Conservation (phyloP, 2,888 invertebrate genomes). For the Tanaodytes sp. region DNA sequence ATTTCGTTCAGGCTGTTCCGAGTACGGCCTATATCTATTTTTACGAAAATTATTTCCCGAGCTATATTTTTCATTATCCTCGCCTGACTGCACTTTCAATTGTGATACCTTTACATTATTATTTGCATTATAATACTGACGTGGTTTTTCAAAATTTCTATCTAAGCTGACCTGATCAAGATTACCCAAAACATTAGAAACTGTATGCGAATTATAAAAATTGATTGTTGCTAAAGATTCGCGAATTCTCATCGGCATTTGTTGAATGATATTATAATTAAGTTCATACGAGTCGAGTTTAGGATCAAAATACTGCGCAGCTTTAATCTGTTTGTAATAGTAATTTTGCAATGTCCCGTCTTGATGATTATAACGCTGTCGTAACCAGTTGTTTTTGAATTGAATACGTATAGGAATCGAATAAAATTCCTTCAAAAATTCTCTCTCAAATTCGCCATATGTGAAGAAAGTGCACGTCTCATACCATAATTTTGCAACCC, state of each 20-base stretch:
- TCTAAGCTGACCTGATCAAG: not conserved
- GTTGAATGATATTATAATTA: constrained; percentile 16
- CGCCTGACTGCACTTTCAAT: not conserved
- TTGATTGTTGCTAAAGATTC: not conserved
- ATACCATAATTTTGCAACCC: constrained; percentile 14
- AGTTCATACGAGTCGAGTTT: constrained; percentile 9
- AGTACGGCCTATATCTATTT: not conserved
- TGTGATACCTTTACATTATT: constrained; percentile 7
- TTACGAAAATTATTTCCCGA: not conserved
- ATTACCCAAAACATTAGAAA: constrained; percentile 2
- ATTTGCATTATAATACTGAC: not conserved
- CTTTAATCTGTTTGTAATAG: constrained; percentile 1
- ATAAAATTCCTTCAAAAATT: constrained; percentile 29
- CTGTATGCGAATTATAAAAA: not conserved
- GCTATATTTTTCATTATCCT: not conserved
- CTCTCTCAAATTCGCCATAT: constrained; percentile 12
- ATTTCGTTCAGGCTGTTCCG: too few relatives aligned
- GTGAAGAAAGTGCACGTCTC: constrained; percentile 3
- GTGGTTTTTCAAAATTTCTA: constrained; percentile 6
- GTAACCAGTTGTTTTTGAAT: constrained; percentile 12
- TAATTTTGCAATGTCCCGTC: not conserved
- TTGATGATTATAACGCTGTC: constrained; percentile 1
- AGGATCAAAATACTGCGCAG: constrained; percentile 7
- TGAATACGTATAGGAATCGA: constrained; percentile 4
- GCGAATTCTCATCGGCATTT: constrained; percentile 1